These are phyloP conservation scores for Antrozous pallidus DNA, from an alignment of 2,797 vertebrate species.

Conservation along the genomic window DNA sequence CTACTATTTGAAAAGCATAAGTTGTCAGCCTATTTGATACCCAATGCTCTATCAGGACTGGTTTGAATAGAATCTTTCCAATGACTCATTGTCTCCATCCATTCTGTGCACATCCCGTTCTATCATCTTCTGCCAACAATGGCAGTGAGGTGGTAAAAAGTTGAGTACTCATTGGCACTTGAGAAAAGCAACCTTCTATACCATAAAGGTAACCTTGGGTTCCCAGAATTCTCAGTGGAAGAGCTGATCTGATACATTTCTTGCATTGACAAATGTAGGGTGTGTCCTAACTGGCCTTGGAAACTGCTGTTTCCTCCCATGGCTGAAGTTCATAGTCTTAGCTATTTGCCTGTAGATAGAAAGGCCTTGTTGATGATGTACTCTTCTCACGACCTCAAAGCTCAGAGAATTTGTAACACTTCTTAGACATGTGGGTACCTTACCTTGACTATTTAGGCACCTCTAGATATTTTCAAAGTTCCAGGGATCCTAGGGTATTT, in stretches of 20 bases:
- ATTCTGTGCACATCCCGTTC: background rate
- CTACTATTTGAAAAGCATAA: background rate
- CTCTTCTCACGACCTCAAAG: background rate
- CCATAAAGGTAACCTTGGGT: background rate
- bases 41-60: background rate
- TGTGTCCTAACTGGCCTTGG: background rate
- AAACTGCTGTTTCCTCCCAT: too few relatives aligned
- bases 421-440: background rate
- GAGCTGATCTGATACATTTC: background rate
- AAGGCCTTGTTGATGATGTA: background rate
- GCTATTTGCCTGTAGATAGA: background rate
- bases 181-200: background rate
- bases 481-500: background rate
- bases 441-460: background rate
- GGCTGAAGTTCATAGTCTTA: background rate
- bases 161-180: background rate
- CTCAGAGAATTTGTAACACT: background rate
- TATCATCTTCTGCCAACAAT: background rate
- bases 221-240: background rate
- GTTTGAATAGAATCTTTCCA: background rate
- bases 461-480: background rate
- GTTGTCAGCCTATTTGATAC: background rate
- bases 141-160: background rate
- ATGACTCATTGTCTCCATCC: background rate
- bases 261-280: fast-evolving